Base-by-base conservation (phyloP, 2,113 vertebrate species). In the Pachycephala philippinensis region DNA sequence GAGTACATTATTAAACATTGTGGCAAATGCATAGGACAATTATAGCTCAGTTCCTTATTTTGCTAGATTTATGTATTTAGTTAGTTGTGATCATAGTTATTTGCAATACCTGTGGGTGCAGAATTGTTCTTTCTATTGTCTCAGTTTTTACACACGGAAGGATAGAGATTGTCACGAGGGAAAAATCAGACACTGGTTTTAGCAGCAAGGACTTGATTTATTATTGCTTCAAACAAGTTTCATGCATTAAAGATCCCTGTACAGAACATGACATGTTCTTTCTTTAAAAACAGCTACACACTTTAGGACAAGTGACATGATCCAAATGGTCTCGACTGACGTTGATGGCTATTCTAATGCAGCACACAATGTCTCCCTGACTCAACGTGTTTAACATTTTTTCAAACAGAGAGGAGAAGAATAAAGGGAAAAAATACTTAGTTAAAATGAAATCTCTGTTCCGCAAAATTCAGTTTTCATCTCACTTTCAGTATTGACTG, bases 181-280 rank as follows among this genome's bases (percentile, higher is more conserved):
- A 96, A 95, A 93, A 89, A 96, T 89, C 91, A 97, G 87, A 96
- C 89, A 94, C 76, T 81, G 93, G 90, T 96, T 97, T 96, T 95
- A 97, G 92, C 90, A 95, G 93, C 80, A 72, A 94, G 89, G 95
- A 93, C 84, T 97, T 97, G 97, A 97, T 97, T 97, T 97, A 97
- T 97, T 97, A 97, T 96, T 96, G 94, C 94, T 97, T 97, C 91
- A 97, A 97, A 97, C 96, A 96, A 96, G 97, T 97, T 97, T 96
- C 96, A 97, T 97, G 95, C 94, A 97, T 95, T 97, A 97, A 97
- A 97, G 95, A 97, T 97, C 95, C 86, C 75, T 92, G 94, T 97
- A 96, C 89, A 88, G 96, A 97, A 97, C 94, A 97, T 94, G 96
- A 97, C 95, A 97, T 90, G 89, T 93, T 97, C 93, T 96, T 97